Evolutionary conservation across 2,797 vertebrate species (phyloP), one percentile per base, ranked within the genome.

Genomic region (Dryobates pubescens): DNA sequence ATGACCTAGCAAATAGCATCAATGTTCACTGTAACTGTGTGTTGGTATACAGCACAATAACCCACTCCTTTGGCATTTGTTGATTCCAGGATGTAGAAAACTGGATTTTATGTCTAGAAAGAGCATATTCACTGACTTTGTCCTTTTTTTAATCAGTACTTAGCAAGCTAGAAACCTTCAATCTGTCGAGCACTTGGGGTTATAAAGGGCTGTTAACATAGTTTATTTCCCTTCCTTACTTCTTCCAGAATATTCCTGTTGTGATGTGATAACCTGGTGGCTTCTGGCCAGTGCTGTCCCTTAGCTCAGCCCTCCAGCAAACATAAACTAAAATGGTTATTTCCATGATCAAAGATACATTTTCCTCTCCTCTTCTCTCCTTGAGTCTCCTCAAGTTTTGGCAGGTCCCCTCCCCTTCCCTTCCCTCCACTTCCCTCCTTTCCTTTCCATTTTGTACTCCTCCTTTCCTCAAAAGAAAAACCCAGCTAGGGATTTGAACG

Each of bases 41-140:
- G 27, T 34, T 64, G 23, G 9, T 59, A 36, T 85, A 53, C 34
- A 67, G 56, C 45, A 61, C 36, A 82, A 26, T n/a, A 77, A 85
- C 36, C 27, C 1, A 0, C 20, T 45, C 18, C 34, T 76, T 84
- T 51, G 29, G 32, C 12, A 8, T 45, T 67, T 90, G 27, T 36
- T 87, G n/a, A 69, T 86, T 79, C 56, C 56, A 65, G 27, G 19
- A 78, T 24, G 13, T 20, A 89, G 45, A 95, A 73, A 85, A 24
- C 4, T n/a, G 15, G 30, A n/a, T 24, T 23, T 68, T 77, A 9
- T 18, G 5, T 71, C 45, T 8, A 64, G 32, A 70, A 94, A 74
- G 29, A 57, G 20, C 27, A 23, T 81, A 85, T 69, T 45, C 0
- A 1, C 70, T 69, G 56, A 18, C 17, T 65, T 47, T 47, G 4